These are phyloP conservation scores for Blastobasis adustella DNA, from an alignment of 2,888 invertebrate species.

Conservation along the genomic window DNA sequence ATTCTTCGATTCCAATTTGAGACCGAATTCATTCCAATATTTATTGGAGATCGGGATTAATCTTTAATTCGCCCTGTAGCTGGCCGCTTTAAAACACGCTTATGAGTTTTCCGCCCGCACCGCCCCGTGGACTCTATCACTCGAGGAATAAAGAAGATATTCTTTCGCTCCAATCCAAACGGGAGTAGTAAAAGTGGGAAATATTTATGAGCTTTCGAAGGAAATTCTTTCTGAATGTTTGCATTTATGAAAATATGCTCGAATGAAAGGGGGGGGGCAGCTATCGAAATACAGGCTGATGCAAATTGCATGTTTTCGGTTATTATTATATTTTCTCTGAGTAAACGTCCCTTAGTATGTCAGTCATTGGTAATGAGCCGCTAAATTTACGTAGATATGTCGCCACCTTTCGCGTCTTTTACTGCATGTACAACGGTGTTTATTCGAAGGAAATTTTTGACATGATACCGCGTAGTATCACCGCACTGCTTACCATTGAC, in stretches of 20 bases:
- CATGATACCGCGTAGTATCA: too few species aligned
- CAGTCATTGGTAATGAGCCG: too few species aligned
- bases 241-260: constrained; percentile 75
- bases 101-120: constrained; percentile 33
- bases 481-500: too few species aligned
- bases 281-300: constrained; percentile 19
- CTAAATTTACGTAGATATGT: too few species aligned
- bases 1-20: constrained; percentile 70
- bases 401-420: too few species aligned
- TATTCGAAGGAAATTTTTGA: too few species aligned
- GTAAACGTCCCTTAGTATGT: too few species aligned
- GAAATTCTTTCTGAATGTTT: constrained; percentile 73
- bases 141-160: constrained; percentile 22
- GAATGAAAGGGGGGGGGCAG: constrained; percentile 51
- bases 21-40: constrained; percentile 64
- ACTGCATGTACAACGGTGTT: too few species aligned
- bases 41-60: constrained; percentile 70
- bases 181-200: constrained; percentile 65
- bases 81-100: constrained; percentile 64
- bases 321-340: too few species aligned
- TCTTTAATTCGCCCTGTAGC: constrained; percentile 58
- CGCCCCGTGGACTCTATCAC: constrained; percentile 24
- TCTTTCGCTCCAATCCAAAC: constrained; percentile 19
- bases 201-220: constrained; percentile 73
- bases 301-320: too few species aligned